These are phyloP conservation scores for Aptenodytes forsteri DNA, from an alignment of 2,113 vertebrate genomes.

Conservation along the genomic window DNA sequence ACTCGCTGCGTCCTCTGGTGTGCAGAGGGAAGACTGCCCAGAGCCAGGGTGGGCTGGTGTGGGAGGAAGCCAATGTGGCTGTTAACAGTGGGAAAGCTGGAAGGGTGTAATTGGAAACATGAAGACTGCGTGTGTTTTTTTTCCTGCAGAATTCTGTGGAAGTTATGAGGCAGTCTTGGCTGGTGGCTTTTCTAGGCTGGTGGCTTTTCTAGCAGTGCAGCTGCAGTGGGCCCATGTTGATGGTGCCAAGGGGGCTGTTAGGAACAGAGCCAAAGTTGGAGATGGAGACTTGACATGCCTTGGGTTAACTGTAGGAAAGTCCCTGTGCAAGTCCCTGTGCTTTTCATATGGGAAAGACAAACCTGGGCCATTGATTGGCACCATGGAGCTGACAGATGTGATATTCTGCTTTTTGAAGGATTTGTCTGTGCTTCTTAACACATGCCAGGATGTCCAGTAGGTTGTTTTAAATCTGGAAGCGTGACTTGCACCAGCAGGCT, in stretches of 20 bases:
- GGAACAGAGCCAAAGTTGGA: background rate
- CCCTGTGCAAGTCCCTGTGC: background rate
- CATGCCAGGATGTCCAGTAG: accelerated
- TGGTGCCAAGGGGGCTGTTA: background rate
- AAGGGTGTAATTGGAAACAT: background rate
- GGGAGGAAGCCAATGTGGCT: background rate
- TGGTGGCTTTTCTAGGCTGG: background rate
- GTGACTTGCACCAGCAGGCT: background rate
- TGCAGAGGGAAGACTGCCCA: background rate
- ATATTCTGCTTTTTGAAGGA: background rate
- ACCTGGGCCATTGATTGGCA: background rate
- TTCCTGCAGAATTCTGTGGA: background rate
- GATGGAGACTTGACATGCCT: background rate
- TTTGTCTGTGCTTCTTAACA: background rate
- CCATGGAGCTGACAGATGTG: background rate
- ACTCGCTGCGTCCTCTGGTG: accelerated
- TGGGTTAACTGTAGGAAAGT: background rate
- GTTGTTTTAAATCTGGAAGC: background rate
- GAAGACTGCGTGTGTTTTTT: background rate
- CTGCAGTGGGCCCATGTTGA: background rate
- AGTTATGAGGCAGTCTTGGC: background rate
- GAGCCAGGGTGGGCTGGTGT: accelerated
- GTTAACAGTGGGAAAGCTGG: background rate
- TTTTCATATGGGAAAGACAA: background rate
- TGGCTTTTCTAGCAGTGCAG: background rate